A percentile compares a stretch with the other conserved stretches of the same genome.
phyloP scores from a whole-genome alignment of 1,140 invertebrate species.

The Trichomalopsis sarcophagae region DNA sequence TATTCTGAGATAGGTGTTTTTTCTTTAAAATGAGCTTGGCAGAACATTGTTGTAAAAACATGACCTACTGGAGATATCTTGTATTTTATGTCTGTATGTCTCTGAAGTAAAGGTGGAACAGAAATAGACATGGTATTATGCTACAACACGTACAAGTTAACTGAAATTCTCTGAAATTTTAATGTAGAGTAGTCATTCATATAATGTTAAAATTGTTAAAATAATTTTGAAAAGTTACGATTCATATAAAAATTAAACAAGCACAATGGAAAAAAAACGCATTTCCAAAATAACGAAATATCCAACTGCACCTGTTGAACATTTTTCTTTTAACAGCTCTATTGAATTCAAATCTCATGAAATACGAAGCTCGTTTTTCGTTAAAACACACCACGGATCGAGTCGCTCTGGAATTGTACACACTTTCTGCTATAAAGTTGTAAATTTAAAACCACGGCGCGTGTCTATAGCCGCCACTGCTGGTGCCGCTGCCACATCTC shows the following conservation, averaged over 20 bases:
- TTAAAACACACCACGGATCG: neutral
- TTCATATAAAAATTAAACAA: neutral
- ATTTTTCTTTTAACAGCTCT: too few species aligned
- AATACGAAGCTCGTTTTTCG: neutral
- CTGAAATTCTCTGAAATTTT: neutral
- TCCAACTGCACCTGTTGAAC: too few species aligned
- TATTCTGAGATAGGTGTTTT: neutral
- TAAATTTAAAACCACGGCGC: constrained; percentile 29
- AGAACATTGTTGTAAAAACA: neutral
- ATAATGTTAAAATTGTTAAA: too few species aligned
- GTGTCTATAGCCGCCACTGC: neutral
- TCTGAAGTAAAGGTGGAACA: neutral
- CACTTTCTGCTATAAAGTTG: neutral
- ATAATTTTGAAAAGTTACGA: too few species aligned
- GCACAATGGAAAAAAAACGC: too few species aligned
- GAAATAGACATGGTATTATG: neutral
- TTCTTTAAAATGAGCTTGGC: neutral
- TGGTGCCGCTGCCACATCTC: neutral
- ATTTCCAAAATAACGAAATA: too few species aligned
- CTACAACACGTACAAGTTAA: neutral
- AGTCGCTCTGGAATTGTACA: neutral
- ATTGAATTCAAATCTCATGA: neutral
- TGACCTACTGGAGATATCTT: neutral
- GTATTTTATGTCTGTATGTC: neutral
- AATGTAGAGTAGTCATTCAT: too few species aligned